Base-by-base conservation (phyloP, 2,888 invertebrate genomes). In the Epistrophella euchroma region DNA sequence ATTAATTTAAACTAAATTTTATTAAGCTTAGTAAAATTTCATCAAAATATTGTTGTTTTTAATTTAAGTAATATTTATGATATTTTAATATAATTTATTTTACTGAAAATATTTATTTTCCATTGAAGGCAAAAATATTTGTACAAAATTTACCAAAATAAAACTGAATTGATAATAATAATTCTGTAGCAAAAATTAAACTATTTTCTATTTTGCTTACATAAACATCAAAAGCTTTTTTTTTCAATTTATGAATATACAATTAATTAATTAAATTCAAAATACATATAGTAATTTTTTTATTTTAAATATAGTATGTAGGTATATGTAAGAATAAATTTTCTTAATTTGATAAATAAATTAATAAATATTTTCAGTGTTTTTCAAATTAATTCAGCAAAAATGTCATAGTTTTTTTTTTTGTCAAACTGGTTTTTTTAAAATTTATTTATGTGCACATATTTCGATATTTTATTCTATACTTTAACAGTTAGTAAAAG, bases 31-130 rank as follows among this genome's bases (percentile, higher is more conserved):
- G 22, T 52, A n/a, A 68, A 74, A 52, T 25, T 28, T 37, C 11
- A 78, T 91, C 91, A 90, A 90, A 91, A 91, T 90, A 91, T 92
- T 92, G 91, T 91, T 91, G 91, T 90, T 90, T 80, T 28, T 45
- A 77, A 35, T 19, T 32, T 17, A 55, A 83, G 45, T 89, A 22
- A 86, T 78, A 70, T 43, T 32, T 70, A 72, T 47, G 32, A 66
- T 60, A 68, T 72, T 64, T 19, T 50, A 47, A 79, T 71, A 82
- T 82, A 71, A 71, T 45, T 32, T 50, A 47, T 22, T 84, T 58
- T 60, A 82, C 83, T 80, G 79, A 82, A 76, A 83, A 84, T 81
- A 80, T 73, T 84, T 83, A 64, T 72, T 75, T 78, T 77, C 68
- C 22, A 1, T 13, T n/a, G 3, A 17, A 5, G 9, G 19, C 40